Evolutionary conservation across 2,888 invertebrate genomes (phyloP), one percentile per base, ranked within the genome.

Genomic region (Yponomeuta plumbellus): DNA sequence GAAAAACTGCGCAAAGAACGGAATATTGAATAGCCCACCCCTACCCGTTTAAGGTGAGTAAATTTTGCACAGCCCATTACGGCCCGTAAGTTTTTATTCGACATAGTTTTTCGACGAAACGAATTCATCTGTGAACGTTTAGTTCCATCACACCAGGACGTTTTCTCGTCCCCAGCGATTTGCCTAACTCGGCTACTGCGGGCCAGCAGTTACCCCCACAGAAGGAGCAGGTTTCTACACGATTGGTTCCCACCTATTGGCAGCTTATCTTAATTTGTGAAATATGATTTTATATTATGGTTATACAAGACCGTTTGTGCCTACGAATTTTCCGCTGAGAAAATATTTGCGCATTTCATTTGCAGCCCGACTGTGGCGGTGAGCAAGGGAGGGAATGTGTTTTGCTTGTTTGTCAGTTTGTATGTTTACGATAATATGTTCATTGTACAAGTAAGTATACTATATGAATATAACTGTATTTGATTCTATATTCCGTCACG

Each of bases 161-260:
- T 58, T 57, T 61, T 34, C 26, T 34, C 13, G 26, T 6, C 26
- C 23, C 23, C 61, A 13, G 13, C 34, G 20, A 61, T 61, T 61
- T 61, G 10, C 61, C 34, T 34, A 8, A 34, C 34, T 61, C 21
- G 21, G 61, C 34, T 61, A 61, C 21, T 13, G 6, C 11, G 1
- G 22, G 5, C 17, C 44, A 52, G 44, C 44, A 17, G 44, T 17
- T 20, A 2, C 11, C 58, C 34, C 39, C 23, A 26, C 34, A 23
- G 34, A 34, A 34, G 61, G 34, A 26, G 26, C 23, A 77, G 75
- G 72, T 77, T 82, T 79, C 79, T 83, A 76, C 77, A 69, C 81
- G 84, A 85, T 84, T 84, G 75, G 75, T 81, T 78, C 78, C 78
- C 79, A 75, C 78, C 76, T 76, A 69, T 71, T 73, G 75, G 44